Evolutionary conservation across 2,797 vertebrate genomes (phyloP).

Genomic region (Lagorchestes hirsutus): DNA sequence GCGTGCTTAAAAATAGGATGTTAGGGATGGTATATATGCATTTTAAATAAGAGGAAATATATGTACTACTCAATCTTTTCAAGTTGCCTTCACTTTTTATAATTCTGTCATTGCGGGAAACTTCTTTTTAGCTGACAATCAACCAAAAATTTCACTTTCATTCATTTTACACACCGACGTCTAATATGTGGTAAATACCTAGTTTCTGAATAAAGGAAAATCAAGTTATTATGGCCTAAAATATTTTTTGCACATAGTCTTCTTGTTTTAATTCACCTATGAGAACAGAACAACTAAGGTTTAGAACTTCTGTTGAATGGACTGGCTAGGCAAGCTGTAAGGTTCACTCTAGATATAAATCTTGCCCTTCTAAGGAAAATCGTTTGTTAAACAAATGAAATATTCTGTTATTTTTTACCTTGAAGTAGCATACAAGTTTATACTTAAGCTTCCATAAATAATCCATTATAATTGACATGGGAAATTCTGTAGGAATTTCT

Average conservation of each 20-base stretch:
- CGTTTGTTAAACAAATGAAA: not conserved
- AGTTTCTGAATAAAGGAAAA: not conserved
- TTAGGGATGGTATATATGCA: not conserved
- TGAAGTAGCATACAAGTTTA: constrained; percentile 60
- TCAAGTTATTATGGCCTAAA: not conserved
- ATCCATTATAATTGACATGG: constrained; percentile 75
- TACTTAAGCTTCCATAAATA: constrained; percentile 69
- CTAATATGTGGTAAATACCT: not conserved
- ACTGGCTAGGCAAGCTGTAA: not conserved
- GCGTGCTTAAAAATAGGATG: not conserved
- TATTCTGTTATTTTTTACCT: constrained; percentile 45
- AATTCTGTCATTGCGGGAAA: not conserved
- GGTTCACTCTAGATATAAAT: not conserved
- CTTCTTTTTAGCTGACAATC: not conserved
- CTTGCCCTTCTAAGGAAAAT: not conserved
- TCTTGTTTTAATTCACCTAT: not conserved
- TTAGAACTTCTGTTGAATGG: no score
- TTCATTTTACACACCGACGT: not conserved
- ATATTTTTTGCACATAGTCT: constrained; percentile 16
- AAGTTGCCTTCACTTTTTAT: not conserved
- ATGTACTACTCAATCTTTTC: not conserved
- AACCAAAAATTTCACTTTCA: not conserved
- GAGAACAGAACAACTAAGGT: not conserved
- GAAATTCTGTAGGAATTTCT: constrained; percentile 67
- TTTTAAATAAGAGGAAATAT: not conserved